Base-by-base conservation (phyloP, 2,888 invertebrate genomes). In the Apamea anceps region DNA sequence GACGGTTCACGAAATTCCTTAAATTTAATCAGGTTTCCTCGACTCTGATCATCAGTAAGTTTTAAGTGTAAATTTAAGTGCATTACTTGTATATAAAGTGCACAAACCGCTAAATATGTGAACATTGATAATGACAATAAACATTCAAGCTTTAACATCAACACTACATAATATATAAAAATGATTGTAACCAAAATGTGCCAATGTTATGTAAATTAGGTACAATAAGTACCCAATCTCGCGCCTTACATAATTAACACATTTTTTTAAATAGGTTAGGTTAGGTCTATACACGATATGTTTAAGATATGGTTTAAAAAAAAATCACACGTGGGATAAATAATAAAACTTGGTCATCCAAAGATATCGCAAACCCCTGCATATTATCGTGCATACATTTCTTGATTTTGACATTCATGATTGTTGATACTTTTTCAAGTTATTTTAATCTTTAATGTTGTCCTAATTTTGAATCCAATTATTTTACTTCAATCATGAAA, bases 161-260 rank as follows among this genome's bases (percentile, higher is more conserved):
- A 90, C 66, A 76, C 85, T 87, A 88, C 70, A 37, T 74, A 76
- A 68, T 77, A 71, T 71, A 74, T 70, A 84, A 81, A 54, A 84
- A 82, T 77, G 28, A 81, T 82, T 82, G 84, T 72, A 84, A 82
- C 80, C 82, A 91, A 94, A 95, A 95, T 93, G 91, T 93, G 89
- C 91, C 89, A 94, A 93, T 91, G 87, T 18, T 92, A 93, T 94
- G 95, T 92, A 93, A 93, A 94, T 88, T 91, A 94, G 94, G 94
- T 94, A 95, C 91, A 87, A 90, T 78, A 82, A 81, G 91, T 94
- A 94, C 94, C 93, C 94, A 91, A 94, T 94, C 95, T 96, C 96
- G 96, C 96, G 96, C 95, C 96, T 91, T 92, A 93, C 95, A 94
- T 92, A 92, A 91, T 90, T 88, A 87, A 91, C 90, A 93, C 93